Evolutionary conservation across 2,797 vertebrate species (phyloP).

Genomic region (Pangasius macronema): DNA sequence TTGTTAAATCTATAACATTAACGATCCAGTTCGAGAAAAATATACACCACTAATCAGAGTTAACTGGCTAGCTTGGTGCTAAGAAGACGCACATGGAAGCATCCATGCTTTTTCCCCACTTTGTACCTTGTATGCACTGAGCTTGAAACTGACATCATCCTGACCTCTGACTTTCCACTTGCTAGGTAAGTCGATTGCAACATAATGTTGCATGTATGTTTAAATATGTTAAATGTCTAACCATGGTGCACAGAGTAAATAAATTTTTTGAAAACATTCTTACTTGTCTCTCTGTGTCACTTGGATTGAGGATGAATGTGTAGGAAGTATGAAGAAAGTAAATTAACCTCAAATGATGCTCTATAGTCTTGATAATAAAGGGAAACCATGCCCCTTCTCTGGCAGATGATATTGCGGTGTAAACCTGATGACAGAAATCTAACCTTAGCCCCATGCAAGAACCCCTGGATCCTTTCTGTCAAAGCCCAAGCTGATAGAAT

Average conservation of each 20-base stretch:
- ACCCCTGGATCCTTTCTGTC: constrained; percentile 51
- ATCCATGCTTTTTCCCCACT: not conserved
- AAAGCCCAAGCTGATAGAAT: constrained; percentile 55
- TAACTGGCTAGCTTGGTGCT: not conserved
- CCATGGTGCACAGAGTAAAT: not conserved
- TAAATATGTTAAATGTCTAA: not conserved
- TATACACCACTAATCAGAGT: not conserved
- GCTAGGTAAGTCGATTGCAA: not conserved
- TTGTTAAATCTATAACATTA: not conserved
- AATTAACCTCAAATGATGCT: constrained; percentile 42
- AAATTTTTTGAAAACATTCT: not conserved
- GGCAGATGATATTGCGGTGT: constrained; percentile 62
- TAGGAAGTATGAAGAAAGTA: constrained; percentile 19
- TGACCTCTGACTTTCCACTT: not conserved
- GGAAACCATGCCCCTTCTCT: constrained; percentile 56
- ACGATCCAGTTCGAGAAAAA: not conserved
- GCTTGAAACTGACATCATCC: too few relatives aligned
- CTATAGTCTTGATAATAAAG: constrained; percentile 61
- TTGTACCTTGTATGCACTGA: too few relatives aligned
- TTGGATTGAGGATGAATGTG: not conserved
- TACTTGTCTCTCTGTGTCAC: not conserved
- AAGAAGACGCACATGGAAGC: not conserved
- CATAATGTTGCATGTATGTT: not conserved
- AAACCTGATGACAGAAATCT: constrained; percentile 56
- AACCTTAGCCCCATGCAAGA: constrained; percentile 54